Percentiles rank a stretch among this genome's conserved stretches.
phyloP scores from a whole-genome alignment of 1,140 invertebrate species.

The Drosophila cardini region DNA sequence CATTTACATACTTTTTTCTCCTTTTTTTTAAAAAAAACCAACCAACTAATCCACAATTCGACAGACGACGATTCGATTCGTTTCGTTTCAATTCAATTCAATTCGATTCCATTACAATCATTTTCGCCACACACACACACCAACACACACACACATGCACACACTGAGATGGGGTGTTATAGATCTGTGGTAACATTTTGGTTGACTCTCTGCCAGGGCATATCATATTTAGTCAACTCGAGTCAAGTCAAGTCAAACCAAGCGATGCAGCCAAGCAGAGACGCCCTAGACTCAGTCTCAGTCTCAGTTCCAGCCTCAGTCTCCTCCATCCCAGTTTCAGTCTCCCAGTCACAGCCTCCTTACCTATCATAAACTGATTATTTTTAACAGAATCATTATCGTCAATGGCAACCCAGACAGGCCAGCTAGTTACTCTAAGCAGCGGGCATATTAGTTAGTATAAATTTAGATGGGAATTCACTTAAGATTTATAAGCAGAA shows the following conservation, averaged over 20 bases:
- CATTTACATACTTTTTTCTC: slow-evolving; percentile 44
- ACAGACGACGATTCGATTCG: slow-evolving; percentile 46
- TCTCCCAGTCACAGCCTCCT: slow-evolving; percentile 25
- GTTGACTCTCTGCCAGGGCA: slow-evolving; percentile 76
- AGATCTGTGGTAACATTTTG: slow-evolving; percentile 76
- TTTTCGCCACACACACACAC: slow-evolving; percentile 64
- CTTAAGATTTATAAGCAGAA: too few species aligned
- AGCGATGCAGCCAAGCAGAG: slow-evolving; percentile 37
- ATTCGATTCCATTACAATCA: slow-evolving; percentile 57
- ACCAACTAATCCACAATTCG: slow-evolving; percentile 74
- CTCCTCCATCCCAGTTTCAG: slow-evolving; percentile 10
- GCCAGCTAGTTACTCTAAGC: neutral
- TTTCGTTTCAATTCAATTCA: slow-evolving; percentile 32
- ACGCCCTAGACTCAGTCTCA: slow-evolving; percentile 9
- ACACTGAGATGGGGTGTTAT: slow-evolving; percentile 26
- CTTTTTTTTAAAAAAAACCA: slow-evolving; percentile 31
- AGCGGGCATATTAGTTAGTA: neutral
- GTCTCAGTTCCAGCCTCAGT: neutral
- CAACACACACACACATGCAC: slow-evolving; percentile 57
- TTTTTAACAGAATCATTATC: slow-evolving; percentile 83
- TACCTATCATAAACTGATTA: slow-evolving; percentile 80
- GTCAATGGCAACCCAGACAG: slow-evolving; percentile 46
- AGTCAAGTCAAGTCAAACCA: slow-evolving; percentile 48
- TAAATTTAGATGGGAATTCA: neutral
- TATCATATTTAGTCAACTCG: slow-evolving; percentile 74